A percentile compares a stretch with the other conserved stretches of the same genome.
These are phyloP conservation scores for Tinea trinotella DNA, from an alignment of 2,888 invertebrate genomes.

Conservation along the genomic window DNA sequence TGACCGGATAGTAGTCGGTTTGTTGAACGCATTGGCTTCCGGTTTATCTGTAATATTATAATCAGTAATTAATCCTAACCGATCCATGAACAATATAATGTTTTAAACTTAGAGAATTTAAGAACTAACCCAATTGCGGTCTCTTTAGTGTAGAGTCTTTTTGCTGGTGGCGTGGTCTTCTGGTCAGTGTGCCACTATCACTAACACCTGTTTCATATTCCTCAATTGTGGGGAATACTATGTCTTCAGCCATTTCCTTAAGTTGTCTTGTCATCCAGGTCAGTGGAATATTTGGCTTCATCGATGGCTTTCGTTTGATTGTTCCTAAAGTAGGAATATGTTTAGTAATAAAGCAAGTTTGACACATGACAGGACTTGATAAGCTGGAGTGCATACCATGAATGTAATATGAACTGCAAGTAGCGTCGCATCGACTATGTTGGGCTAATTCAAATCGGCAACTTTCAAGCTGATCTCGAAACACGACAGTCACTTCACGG, in stretches of 20 bases:
- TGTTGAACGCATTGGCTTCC: background rate
- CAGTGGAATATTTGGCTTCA: conserved; percentile 91
- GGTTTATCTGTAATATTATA: background rate
- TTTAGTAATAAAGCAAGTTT: too few species aligned
- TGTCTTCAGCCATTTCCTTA: conserved; percentile 85
- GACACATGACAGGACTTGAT: too few species aligned
- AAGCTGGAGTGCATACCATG: too few species aligned
- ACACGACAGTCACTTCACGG: too few species aligned
- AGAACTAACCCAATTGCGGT: conserved; percentile 39
- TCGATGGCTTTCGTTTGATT: conserved; percentile 92
- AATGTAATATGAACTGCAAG: too few species aligned
- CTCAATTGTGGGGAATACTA: conserved; percentile 36
- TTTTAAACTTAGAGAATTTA: too few species aligned
- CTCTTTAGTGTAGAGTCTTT: conserved; percentile 51
- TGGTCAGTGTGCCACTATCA: conserved; percentile 61
- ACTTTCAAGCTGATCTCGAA: too few species aligned
- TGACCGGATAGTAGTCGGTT: too few species aligned
- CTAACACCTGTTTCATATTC: conserved; percentile 25
- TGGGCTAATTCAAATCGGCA: too few species aligned
- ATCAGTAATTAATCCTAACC: background rate
- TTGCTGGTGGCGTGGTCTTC: conserved; percentile 68
- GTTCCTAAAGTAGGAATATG: conserved; percentile 75
- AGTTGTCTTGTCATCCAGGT: conserved; percentile 92
- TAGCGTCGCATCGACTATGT: too few species aligned
- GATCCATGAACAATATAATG: too few species aligned